Conservation (phyloP, 2,113 vertebrate genomes). For the Plecotus auritus region DNA sequence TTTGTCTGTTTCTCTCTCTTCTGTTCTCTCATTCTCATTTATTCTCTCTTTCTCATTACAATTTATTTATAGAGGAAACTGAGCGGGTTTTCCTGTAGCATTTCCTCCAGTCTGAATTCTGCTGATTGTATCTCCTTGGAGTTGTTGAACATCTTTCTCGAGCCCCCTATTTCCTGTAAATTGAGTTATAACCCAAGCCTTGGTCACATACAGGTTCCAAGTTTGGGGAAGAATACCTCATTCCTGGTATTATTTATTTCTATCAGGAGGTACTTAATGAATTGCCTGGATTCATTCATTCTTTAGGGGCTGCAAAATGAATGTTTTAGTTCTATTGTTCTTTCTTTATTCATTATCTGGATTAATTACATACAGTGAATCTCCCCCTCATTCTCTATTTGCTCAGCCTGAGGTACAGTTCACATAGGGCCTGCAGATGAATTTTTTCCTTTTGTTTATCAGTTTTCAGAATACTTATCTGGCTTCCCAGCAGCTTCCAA, state of each 20-base stretch:
- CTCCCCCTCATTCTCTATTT: not conserved
- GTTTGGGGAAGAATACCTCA: not conserved
- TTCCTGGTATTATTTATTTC: not conserved
- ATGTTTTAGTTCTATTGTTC: not conserved
- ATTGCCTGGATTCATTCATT: not conserved
- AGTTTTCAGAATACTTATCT: conserved; percentile 1
- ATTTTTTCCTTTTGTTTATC: not conserved
- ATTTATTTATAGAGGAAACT: not conserved
- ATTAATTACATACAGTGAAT: not conserved
- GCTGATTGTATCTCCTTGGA: not conserved
- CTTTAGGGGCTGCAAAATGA: not conserved
- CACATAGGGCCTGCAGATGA: not conserved
- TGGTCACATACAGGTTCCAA: not conserved
- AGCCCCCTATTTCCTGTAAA: not conserved
- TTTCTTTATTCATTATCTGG: not conserved
- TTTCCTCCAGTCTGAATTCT: not conserved
- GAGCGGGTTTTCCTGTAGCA: not conserved
- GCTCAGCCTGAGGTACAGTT: not conserved
- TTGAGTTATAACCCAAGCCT: not conserved
- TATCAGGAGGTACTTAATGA: not conserved
- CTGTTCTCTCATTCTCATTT: not conserved
- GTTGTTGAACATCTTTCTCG: not conserved
- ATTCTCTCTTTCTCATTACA: not conserved
- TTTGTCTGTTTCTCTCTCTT: not conserved
- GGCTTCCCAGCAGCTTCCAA: not conserved